Conservation (phyloP, 2,113 vertebrate genomes). For the Psammodynastes pulverulentus region DNA sequence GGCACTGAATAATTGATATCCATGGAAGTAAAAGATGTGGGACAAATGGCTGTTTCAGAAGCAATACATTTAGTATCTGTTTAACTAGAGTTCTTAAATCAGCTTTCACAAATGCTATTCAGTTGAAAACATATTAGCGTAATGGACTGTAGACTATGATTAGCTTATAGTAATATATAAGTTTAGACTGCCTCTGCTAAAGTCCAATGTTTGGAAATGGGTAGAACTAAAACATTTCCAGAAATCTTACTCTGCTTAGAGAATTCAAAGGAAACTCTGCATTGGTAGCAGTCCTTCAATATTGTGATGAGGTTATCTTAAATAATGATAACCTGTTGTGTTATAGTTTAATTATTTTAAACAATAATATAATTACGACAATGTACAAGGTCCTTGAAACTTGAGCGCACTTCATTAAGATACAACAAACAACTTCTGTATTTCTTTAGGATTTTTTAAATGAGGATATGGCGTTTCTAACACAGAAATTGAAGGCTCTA, state of each 20-base stretch:
- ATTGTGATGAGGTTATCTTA: neutral
- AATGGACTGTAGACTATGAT: fast-evolving
- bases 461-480: constrained; percentile 84
- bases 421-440: neutral
- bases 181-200: neutral
- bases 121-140: neutral
- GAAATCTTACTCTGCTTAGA: neutral
- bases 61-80: neutral
- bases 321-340: neutral
- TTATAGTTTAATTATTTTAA: neutral
- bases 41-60: neutral
- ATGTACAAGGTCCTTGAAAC: neutral
- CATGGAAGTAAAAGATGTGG: neutral
- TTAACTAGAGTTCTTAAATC: neutral
- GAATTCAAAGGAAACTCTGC: neutral
- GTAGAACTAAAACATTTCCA: neutral
- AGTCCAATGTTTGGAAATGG: neutral
- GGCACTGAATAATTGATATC: neutral
- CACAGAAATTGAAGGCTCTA: constrained; percentile 81
- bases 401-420: neutral
- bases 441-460: constrained; percentile 84
- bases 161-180: neutral
- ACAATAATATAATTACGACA: neutral
- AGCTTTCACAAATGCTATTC: neutral
- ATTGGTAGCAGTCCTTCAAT: neutral